These are phyloP conservation scores for Leptonema lineaticorne DNA, from an alignment of 1,140 invertebrate genomes.

Conservation along the genomic window DNA sequence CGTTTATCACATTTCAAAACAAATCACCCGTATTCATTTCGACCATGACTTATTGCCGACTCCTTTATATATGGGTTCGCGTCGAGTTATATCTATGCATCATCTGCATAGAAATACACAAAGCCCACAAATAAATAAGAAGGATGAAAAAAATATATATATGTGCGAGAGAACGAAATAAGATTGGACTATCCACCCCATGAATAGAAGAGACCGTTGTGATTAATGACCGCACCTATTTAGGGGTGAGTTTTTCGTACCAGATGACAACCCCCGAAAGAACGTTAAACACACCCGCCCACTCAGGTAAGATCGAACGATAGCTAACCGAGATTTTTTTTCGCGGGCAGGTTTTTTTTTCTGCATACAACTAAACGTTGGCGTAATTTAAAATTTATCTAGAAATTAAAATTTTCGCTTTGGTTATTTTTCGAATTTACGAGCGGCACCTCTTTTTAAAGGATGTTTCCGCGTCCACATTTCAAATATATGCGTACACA, in stretches of 20 bases:
- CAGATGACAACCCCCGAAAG: conserved; percentile 8
- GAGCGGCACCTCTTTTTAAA: conserved; percentile 24
- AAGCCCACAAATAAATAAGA: conserved; percentile 29
- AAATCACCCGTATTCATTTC: conserved; percentile 60
- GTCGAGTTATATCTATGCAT: conserved; percentile 30
- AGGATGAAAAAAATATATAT: conserved; percentile 17
- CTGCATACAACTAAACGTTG: background rate
- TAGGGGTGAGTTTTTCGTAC: conserved; percentile 11
- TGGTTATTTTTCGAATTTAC: background rate
- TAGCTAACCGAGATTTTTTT: background rate
- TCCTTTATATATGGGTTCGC: conserved; percentile 31
- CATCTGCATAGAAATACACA: conserved; percentile 35
- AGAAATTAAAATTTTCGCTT: conserved; percentile 1
- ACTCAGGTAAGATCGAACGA: conserved; percentile 24
- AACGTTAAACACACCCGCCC: background rate
- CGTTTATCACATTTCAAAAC: conserved; percentile 57
- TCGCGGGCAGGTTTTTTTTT: too few relatives aligned
- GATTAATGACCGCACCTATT: conserved; percentile 32
- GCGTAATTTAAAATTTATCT: background rate
- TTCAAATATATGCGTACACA: conserved; percentile 41
- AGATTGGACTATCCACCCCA: too few relatives aligned
- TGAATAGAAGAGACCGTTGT: conserved; percentile 3
- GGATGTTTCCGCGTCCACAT: conserved; percentile 17
- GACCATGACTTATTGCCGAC: conserved; percentile 35
- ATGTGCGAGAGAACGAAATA: background rate